Conservation (phyloP, 2,113 vertebrate species). For the Poeciliopsis turrubarensis region DNA sequence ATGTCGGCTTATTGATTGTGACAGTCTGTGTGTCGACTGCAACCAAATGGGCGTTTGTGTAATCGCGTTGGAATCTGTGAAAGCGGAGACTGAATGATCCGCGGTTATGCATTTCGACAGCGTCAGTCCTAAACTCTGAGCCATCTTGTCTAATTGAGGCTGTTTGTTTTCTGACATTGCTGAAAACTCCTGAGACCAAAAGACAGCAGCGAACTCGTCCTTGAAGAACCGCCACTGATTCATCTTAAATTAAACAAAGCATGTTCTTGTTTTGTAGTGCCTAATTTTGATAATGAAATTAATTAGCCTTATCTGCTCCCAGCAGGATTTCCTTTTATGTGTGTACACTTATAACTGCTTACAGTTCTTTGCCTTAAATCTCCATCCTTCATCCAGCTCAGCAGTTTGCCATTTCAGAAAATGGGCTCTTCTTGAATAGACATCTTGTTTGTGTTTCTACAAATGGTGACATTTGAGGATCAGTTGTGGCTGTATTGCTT, state of each 20-base stretch:
- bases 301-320: constrained; percentile 63
- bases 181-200: constrained; percentile 33
- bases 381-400: constrained; percentile 41
- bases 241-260: constrained; percentile 56
- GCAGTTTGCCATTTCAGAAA: constrained; percentile 14
- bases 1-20: constrained; percentile 62
- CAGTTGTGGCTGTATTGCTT: constrained; percentile 60
- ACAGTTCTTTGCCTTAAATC: constrained; percentile 41
- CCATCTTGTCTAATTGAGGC: constrained; percentile 34
- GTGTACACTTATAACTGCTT: constrained; percentile 23
- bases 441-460: constrained; percentile 17
- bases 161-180: constrained; percentile 21
- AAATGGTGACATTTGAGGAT: constrained; percentile 68
- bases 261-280: constrained; percentile 53
- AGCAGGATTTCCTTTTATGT: constrained; percentile 45
- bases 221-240: constrained; percentile 34
- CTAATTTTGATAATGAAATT: constrained; percentile 56
- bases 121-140: constrained; percentile 33
- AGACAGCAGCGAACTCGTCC: constrained; percentile 26
- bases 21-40: constrained; percentile 53
- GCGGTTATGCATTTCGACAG: constrained; percentile 37
- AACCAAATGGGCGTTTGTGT: constrained; percentile 52
- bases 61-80: constrained; percentile 55
- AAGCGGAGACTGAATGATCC: constrained; percentile 40
- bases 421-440: constrained; percentile 31